phyloP scores from a whole-genome alignment of 2,113 vertebrate species.

The Uria lomvia region DNA sequence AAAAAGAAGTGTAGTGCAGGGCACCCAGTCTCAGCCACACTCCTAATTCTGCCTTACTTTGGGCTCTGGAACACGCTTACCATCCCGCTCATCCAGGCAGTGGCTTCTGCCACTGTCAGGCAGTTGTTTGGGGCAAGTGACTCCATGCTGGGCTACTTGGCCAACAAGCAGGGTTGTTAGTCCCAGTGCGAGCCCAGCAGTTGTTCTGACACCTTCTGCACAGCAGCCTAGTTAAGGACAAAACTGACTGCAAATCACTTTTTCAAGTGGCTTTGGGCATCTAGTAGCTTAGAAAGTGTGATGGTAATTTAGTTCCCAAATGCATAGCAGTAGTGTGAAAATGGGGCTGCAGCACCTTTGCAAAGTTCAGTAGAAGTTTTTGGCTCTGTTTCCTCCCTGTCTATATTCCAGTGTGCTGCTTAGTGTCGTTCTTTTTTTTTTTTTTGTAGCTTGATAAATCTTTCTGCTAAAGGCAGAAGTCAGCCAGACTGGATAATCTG shows the following conservation, averaged over 20 bases:
- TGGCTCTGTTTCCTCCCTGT: not conserved
- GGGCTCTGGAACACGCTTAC: not conserved
- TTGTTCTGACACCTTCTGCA: not conserved
- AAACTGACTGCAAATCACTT: not conserved
- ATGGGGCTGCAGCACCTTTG: not conserved
- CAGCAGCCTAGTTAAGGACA: not conserved
- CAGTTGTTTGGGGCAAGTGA: not conserved
- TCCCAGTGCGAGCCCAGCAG: fast-evolving
- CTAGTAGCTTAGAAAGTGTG: not conserved
- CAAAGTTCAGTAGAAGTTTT: not conserved
- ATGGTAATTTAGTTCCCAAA: not conserved
- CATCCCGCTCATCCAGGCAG: not conserved
- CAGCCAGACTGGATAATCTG: constrained; percentile 62
- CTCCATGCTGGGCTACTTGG: not conserved
- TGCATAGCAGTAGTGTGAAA: not conserved
- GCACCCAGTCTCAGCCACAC: not conserved
- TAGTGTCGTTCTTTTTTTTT: not conserved
- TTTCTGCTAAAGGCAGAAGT: constrained; percentile 52
- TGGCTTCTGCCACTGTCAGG: not conserved
- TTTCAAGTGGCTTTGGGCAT: not conserved
- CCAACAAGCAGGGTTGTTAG: not conserved
- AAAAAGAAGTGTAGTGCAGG: not conserved
- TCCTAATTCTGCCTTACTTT: not conserved
- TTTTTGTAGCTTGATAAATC: constrained; percentile 27
- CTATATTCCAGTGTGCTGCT: not conserved